phyloP scores from a whole-genome alignment of 2,797 vertebrate species.

The Alcedo quadribrachys region DNA sequence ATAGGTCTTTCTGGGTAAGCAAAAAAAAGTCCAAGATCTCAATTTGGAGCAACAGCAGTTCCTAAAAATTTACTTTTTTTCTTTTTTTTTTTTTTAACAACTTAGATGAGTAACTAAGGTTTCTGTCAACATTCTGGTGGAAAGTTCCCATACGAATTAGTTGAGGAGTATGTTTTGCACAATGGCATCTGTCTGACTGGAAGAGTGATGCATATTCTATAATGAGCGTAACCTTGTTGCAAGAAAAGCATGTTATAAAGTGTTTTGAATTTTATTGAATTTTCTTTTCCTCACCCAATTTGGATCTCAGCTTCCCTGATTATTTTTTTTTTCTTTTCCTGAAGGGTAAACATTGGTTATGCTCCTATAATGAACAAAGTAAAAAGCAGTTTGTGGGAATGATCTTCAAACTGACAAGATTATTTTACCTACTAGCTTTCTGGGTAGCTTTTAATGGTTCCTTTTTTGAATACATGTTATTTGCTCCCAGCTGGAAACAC shows the following conservation, averaged over 20 bases:
- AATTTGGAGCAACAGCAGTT: not conserved
- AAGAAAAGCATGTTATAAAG: not conserved
- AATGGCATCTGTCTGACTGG: not conserved
- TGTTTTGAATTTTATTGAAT: not conserved
- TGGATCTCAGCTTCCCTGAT: not conserved
- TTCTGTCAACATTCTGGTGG: not conserved
- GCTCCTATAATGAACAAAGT: not conserved
- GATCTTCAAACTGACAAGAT: not conserved
- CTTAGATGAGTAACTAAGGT: not conserved
- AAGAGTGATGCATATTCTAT: not conserved
- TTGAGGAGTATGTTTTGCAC: constrained; percentile 7
- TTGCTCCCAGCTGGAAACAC: constrained; percentile 33
- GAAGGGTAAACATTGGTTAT: not conserved
- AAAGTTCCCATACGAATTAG: not conserved
- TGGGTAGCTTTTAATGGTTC: not conserved
- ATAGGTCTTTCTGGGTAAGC: not conserved
- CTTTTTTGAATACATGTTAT: constrained; percentile 1
- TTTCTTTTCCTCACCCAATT: constrained; percentile 24
- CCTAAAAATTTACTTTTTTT: not conserved
- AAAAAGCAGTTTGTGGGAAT: not conserved
- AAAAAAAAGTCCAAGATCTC: not conserved
- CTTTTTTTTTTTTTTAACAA: rapidly evolving
- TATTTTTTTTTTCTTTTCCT: not conserved
- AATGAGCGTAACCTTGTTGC: not conserved
- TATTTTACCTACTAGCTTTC: constrained; percentile 29